Conservation (phyloP, 1,140 invertebrate genomes). For the Drosophila nikananu region DNA sequence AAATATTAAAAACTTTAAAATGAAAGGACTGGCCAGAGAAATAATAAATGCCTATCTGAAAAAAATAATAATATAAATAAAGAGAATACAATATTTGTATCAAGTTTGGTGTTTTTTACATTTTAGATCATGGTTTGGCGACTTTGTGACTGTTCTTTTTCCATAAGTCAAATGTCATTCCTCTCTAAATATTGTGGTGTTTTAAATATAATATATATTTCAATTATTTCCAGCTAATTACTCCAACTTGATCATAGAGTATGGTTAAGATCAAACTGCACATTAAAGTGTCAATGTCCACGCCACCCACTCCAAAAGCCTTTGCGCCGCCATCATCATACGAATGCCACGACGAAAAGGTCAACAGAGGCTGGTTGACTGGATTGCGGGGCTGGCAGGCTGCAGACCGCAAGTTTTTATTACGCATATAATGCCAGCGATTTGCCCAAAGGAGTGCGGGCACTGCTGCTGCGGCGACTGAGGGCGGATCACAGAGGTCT, state of each 20-base stretch:
- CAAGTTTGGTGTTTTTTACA: background rate
- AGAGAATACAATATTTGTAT: background rate
- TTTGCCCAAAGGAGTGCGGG: constrained; percentile 44
- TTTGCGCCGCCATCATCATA: constrained; percentile 43
- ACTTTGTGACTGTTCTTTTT: background rate
- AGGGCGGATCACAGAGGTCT: constrained; percentile 37
- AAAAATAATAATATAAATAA: background rate
- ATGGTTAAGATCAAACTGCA: constrained; percentile 55
- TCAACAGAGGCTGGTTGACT: constrained; percentile 54
- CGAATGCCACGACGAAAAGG: constrained; percentile 56
- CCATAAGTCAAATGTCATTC: too few species aligned
- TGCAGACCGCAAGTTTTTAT: constrained; percentile 76
- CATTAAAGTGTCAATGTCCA: constrained; percentile 59
- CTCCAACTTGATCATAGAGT: background rate
- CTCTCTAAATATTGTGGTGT: background rate
- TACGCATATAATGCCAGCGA: constrained; percentile 80
- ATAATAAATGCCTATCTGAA: background rate
- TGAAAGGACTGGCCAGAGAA: background rate
- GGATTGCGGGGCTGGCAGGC: constrained; percentile 18
- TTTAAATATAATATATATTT: too few species aligned
- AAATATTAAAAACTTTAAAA: background rate
- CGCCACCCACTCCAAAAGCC: constrained; percentile 10
- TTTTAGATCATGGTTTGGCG: too few species aligned
- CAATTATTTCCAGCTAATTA: background rate
- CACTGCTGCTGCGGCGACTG: background rate